phyloP scores from a whole-genome alignment of 1,140 invertebrate species.

The Cepaea nemoralis region DNA sequence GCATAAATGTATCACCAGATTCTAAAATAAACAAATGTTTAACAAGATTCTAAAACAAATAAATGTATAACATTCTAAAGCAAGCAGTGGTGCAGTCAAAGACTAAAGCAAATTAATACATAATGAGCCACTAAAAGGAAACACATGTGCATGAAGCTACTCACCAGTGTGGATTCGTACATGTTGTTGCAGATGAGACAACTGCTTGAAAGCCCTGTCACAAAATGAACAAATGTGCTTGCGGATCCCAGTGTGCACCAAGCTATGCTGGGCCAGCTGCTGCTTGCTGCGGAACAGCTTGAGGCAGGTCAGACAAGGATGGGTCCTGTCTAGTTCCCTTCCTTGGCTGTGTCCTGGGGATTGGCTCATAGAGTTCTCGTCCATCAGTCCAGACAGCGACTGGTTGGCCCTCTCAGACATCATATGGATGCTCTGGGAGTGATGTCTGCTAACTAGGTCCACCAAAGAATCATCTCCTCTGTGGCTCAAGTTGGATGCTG shows the following conservation, averaged over 20 bases:
- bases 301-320: slow-evolving; percentile 96
- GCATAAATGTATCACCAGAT: no score
- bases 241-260: slow-evolving; percentile 86
- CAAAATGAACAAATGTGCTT: slow-evolving; percentile 88
- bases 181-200: slow-evolving; percentile 98
- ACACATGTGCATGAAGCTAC: no score
- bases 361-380: slow-evolving; percentile 9
- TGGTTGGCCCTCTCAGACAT: slow-evolving; percentile 33
- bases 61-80: no score
- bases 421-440: slow-evolving; percentile 20
- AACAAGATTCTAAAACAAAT: no score
- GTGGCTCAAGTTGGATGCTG: slow-evolving; percentile 9
- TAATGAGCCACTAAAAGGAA: no score
- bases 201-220: slow-evolving; percentile 98
- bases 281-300: slow-evolving; percentile 97
- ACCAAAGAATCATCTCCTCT: slow-evolving; percentile 20
- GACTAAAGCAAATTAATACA: no score
- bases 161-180: slow-evolving; percentile 92
- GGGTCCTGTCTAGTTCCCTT: slow-evolving; percentile 73
- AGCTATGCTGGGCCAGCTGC: slow-evolving; percentile 94
- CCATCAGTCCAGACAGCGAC: slow-evolving; percentile 33
- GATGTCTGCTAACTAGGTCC: slow-evolving; percentile 29
- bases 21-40: no score
- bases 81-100: no score
- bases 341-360: slow-evolving; percentile 26